phyloP scores from a whole-genome alignment of 2,888 invertebrate genomes.

The Perizoma affinitatum region DNA sequence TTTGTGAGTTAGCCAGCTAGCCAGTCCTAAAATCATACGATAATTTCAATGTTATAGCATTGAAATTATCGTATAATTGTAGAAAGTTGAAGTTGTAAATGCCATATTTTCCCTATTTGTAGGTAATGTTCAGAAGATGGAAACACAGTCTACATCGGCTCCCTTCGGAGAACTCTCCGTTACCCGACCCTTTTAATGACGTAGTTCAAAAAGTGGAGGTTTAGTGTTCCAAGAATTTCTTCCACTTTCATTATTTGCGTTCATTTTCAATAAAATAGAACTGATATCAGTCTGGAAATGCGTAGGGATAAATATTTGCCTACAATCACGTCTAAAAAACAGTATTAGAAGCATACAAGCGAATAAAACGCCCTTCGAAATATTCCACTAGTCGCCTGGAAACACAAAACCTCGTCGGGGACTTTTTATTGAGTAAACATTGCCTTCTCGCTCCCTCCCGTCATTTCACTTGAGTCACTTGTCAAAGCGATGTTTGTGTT shows the following conservation, averaged over 20 bases:
- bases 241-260: constrained; percentile 44
- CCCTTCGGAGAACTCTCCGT: constrained; percentile 45
- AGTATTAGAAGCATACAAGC: background rate
- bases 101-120: constrained; percentile 30
- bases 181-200: constrained; percentile 53
- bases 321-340: constrained; percentile 7
- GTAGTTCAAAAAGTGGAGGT: constrained; percentile 66
- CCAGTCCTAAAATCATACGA: too few species aligned
- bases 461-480: constrained; percentile 61
- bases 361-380: constrained; percentile 33
- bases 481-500: constrained; percentile 72
- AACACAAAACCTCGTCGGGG: constrained; percentile 75
- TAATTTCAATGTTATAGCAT: too few species aligned
- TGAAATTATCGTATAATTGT: too few species aligned
- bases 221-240: constrained; percentile 74
- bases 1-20: too few species aligned
- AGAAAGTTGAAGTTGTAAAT: too few species aligned
- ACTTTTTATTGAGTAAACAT: constrained; percentile 52
- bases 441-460: constrained; percentile 63
- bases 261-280: constrained; percentile 23
- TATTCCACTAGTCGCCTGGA: constrained; percentile 61
- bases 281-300: constrained; percentile 1
- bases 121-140: constrained; percentile 49
- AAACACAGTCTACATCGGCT: constrained; percentile 50
- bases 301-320: constrained; percentile 1